phyloP scores from a whole-genome alignment of 2,888 invertebrate genomes.

The Sarcophaga caerulescens region DNA sequence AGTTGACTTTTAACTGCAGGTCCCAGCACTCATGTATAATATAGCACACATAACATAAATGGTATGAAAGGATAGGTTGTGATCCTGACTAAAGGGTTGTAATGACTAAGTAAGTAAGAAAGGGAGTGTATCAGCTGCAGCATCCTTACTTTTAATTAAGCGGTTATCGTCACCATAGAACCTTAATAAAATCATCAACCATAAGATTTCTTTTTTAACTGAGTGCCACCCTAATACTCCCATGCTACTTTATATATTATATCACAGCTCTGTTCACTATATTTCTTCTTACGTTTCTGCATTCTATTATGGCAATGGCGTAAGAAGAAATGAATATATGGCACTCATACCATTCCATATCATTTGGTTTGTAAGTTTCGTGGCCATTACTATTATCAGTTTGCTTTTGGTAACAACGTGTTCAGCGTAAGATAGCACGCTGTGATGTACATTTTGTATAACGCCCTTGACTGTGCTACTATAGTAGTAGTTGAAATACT shows the following conservation, averaged over 20 bases:
- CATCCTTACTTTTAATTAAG: no score
- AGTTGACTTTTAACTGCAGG: no score
- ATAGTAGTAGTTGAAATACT: not conserved
- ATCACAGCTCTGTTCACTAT: not conserved
- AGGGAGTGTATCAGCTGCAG: no score
- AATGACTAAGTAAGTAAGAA: no score
- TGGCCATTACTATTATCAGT: slow-evolving; percentile 63
- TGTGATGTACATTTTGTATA: slow-evolving; percentile 28
- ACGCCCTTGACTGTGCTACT: slow-evolving; percentile 25
- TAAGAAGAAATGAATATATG: not conserved
- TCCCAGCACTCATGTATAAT: no score
- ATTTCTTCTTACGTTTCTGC: not conserved
- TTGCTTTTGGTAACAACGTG: slow-evolving; percentile 43
- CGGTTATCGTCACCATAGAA: no score
- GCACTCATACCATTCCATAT: not conserved
- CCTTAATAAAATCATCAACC: not conserved
- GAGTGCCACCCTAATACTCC: not conserved
- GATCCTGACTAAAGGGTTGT: no score
- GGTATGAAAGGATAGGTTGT: no score
- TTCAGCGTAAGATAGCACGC: slow-evolving; percentile 41
- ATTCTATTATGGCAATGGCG: not conserved
- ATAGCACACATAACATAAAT: no score
- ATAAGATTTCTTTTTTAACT: not conserved
- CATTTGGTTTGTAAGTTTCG: slow-evolving; percentile 37
- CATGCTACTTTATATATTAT: not conserved